These are phyloP conservation scores for Beris morrisii DNA, from an alignment of 2,888 invertebrate genomes.

Conservation along the genomic window DNA sequence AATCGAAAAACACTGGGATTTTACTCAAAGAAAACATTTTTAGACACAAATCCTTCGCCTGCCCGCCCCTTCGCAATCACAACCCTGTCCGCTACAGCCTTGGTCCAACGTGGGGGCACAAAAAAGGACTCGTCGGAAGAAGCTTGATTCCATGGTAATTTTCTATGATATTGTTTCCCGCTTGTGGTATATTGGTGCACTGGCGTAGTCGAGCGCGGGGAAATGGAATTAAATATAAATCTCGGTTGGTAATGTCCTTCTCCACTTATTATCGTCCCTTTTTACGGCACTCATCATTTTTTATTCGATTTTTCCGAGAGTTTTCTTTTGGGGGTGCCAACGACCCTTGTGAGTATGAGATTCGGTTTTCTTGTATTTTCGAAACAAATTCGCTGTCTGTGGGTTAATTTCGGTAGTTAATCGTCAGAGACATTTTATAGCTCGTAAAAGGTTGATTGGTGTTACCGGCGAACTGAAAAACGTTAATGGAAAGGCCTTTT, in stretches of 20 bases:
- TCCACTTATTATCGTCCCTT: background rate
- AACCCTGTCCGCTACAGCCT: background rate
- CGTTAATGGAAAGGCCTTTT: too few species aligned
- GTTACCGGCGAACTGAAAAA: constrained; percentile 5
- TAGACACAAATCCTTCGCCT: background rate
- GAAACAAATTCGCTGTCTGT: constrained; percentile 6
- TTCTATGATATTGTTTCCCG: too few species aligned
- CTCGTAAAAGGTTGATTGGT: constrained; percentile 38
- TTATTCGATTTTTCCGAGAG: constrained; percentile 6
- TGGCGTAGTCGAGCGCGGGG: background rate
- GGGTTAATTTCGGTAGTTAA: constrained; percentile 37
- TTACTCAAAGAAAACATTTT: constrained; percentile 8
- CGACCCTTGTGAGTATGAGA: too few species aligned
- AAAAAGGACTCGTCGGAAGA: too few species aligned
- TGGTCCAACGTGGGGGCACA: too few species aligned
- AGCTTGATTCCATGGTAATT: too few species aligned
- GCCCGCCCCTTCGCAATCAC: background rate
- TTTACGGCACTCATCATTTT: constrained; percentile 5
- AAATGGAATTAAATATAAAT: constrained; percentile 10
- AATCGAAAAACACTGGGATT: constrained; percentile 8
- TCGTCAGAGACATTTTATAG: constrained; percentile 36
- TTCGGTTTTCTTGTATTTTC: too few species aligned
- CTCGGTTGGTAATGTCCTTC: background rate
- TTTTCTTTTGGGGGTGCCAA: background rate
- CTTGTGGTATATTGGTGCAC: too few species aligned